Conservation (phyloP, 1,140 invertebrate species). For the Forficula auricularia region DNA sequence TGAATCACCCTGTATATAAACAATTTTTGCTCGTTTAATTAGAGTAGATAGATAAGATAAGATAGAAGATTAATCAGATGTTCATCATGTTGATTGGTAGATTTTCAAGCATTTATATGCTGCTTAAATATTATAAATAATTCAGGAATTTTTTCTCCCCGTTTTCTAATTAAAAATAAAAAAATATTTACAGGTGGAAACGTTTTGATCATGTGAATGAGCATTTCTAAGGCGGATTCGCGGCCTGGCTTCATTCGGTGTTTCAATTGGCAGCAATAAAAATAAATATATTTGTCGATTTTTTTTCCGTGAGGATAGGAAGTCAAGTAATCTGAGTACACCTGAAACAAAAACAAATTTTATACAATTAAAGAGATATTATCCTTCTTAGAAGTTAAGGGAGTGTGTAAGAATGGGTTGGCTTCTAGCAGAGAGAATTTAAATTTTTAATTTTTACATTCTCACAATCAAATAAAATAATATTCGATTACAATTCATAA, state of each 20-base stretch:
- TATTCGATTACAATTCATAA: background rate
- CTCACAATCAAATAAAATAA: background rate
- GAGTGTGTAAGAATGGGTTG: background rate
- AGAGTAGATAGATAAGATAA: too few relatives aligned
- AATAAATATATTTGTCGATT: conserved; percentile 49
- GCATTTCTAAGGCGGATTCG: conserved; percentile 66
- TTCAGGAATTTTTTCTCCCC: too few relatives aligned
- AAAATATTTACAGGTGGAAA: too few relatives aligned
- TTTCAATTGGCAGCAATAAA: conserved; percentile 63
- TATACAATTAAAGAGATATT: background rate
- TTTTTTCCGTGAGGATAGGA: conserved; percentile 64
- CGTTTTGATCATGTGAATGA: conserved; percentile 55
- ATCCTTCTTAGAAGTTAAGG: background rate
- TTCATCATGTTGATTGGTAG: too few relatives aligned
- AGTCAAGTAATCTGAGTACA: conserved; percentile 61
- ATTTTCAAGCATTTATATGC: too few relatives aligned
- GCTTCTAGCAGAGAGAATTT: background rate
- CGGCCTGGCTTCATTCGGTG: conserved; percentile 65
- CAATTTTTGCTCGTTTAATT: too few relatives aligned
- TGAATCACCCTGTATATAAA: too few relatives aligned
- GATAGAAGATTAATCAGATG: too few relatives aligned
- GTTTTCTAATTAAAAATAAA: too few relatives aligned
- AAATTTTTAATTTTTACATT: background rate
- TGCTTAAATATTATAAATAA: too few relatives aligned
- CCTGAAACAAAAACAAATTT: conserved; percentile 23